phyloP scores from a whole-genome alignment of 2,888 invertebrate species.

The Leptinotarsa rubiginosa region DNA sequence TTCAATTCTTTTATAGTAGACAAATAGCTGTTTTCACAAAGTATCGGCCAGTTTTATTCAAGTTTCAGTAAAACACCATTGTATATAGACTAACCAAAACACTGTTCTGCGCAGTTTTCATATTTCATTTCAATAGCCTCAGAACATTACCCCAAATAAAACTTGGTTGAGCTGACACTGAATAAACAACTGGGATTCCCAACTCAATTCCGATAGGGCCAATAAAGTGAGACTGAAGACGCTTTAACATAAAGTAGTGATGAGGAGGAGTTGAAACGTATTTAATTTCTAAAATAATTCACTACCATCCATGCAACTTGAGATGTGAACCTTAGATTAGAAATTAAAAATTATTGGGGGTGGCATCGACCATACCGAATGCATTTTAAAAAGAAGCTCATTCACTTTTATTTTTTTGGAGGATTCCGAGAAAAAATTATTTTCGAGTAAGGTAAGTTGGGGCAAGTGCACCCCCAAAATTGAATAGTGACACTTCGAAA shows the following conservation, averaged over 20 bases:
- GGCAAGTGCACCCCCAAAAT: too few relatives aligned
- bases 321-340: neutral
- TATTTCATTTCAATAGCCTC: neutral
- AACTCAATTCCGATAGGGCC: neutral
- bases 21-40: too few relatives aligned
- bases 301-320: neutral
- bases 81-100: too few relatives aligned
- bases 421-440: too few relatives aligned
- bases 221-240: neutral
- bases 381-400: neutral
- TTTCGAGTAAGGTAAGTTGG: too few relatives aligned
- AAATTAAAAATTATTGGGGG: neutral
- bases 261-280: neutral
- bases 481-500: too few relatives aligned
- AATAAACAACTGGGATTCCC: neutral
- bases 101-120: neutral
- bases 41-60: too few relatives aligned
- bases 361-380: neutral
- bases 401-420: too few relatives aligned
- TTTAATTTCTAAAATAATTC: neutral
- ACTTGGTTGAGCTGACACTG: neutral
- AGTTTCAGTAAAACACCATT: too few relatives aligned
- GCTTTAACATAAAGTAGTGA: neutral
- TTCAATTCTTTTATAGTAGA: too few relatives aligned
- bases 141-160: neutral